Base-by-base conservation (phyloP, 2,113 vertebrate species). In the Morone chrysops region DNA sequence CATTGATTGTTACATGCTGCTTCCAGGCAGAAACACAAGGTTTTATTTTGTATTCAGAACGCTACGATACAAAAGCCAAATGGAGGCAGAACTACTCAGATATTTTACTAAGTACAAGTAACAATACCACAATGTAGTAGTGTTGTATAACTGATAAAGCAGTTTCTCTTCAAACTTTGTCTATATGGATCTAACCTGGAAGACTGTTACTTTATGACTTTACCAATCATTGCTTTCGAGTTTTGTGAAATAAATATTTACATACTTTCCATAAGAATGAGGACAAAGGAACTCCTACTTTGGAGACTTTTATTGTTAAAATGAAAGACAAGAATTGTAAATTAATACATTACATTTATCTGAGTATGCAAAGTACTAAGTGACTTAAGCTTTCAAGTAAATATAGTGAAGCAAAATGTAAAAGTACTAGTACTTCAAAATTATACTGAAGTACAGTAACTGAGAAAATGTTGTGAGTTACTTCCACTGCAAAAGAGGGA, bases 1-100 rank as follows among this genome's bases (percentile, higher is more conserved):
- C 62, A 89, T 79, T 85, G 81, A 92, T 92, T 80, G 51, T 59
- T 31, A 70, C 65, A 51, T n/a, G 11, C 40, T 61, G 60, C 57
- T 74, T 84, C 12, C 43, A 51, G 54, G 7, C 62, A 61, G 43
- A 75, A 78, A 84, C 20, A 68, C 45, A 62, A 70, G 59, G 11
- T 51, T 60, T 62, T 16, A 74, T 71, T n/a, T 75, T 61, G 18
- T 61, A 57, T 60, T 67, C 7, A 9, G 4, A 38, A 72, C 0
- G 1, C 7, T 43, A 6, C 43, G 1, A 82, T 31, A 60, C 6
- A 57, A 77, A 50, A 31, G 5, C 56, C 38, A 22, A 50, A 38
- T 38, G 31, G 31, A 8, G 22, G 31, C 17, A 68, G 22, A 66
- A 41, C 0, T 36, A 66, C 5, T n/a, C 14, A 7, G 36, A 71